Evolutionary conservation across 2,797 vertebrate species (phyloP).

Genomic region (Scarus forsteni): DNA sequence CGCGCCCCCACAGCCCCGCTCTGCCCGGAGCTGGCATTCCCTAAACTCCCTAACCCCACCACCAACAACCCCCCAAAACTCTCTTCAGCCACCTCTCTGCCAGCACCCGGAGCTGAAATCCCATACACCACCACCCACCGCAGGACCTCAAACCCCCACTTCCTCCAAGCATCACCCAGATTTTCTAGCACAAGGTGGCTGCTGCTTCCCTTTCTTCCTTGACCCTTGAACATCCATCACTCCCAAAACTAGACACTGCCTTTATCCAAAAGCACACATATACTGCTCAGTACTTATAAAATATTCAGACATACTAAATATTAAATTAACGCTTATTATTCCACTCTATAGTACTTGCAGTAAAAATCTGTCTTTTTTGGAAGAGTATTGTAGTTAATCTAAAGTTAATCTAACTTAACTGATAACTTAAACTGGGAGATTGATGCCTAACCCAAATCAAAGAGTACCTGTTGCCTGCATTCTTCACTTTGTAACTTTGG

Average conservation of each 20-base stretch:
- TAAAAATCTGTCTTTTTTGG: no score
- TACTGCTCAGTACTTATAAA: no score
- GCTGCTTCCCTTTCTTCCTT: slow-evolving; percentile 25
- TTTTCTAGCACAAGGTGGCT: slow-evolving; percentile 51
- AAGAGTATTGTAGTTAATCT: no score
- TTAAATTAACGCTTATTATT: no score
- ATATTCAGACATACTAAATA: no score
- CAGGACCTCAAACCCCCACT: slow-evolving; percentile 65
- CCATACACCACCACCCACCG: slow-evolving; percentile 80
- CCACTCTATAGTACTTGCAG: no score
- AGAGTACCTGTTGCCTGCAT: no score
- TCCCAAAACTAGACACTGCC: slow-evolving; percentile 36
- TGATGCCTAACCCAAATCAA: no score
- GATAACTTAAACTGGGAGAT: no score
- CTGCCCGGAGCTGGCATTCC: slow-evolving; percentile 93
- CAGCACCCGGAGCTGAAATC: slow-evolving; percentile 74
- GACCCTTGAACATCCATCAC: slow-evolving; percentile 47
- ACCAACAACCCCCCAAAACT: slow-evolving; percentile 24
- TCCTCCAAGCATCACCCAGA: slow-evolving; percentile 60
- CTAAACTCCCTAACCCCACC: slow-evolving; percentile 70
- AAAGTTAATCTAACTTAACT: no score
- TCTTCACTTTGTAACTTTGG: no score
- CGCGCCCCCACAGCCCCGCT: slow-evolving; percentile 82
- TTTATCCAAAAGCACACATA: no score
- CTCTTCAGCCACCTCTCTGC: slow-evolving; percentile 64